Conservation (phyloP, 2,113 vertebrate genomes). For the Tragelaphus buxtoni region DNA sequence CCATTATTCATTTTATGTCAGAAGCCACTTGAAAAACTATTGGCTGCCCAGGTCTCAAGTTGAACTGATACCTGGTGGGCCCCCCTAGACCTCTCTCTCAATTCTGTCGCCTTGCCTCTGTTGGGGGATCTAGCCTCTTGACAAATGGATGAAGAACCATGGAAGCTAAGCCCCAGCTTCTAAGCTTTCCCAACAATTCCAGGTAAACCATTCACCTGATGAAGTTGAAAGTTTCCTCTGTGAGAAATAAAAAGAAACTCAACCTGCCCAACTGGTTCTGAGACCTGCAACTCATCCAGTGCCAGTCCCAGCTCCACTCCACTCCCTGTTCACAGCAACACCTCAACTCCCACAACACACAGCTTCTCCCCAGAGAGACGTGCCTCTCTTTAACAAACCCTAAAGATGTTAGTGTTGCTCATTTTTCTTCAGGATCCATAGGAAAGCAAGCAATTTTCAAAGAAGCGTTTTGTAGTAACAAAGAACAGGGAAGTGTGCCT, state of each 20-base stretch:
- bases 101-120: background rate
- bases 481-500: background rate
- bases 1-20: background rate
- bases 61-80: background rate
- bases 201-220: conserved; percentile 26
- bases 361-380: background rate
- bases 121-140: background rate
- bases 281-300: conserved; percentile 32
- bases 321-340: background rate
- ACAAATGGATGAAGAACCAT: background rate
- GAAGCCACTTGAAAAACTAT: background rate
- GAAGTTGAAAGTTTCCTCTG: conserved; percentile 49
- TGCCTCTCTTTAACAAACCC: background rate
- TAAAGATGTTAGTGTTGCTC: background rate
- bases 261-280: conserved; percentile 64
- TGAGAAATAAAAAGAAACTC: conserved; percentile 53
- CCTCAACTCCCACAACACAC: background rate
- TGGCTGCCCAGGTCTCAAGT: background rate
- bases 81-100: background rate
- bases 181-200: conserved; percentile 25
- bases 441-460: conserved; percentile 36
- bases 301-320: background rate
- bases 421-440: background rate
- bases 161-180: background rate
- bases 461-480: conserved; percentile 50